Evolutionary conservation across 1,140 invertebrate genomes (phyloP), one percentile per base, ranked within the genome.

Genomic region (Probaryconus sp.): DNA sequence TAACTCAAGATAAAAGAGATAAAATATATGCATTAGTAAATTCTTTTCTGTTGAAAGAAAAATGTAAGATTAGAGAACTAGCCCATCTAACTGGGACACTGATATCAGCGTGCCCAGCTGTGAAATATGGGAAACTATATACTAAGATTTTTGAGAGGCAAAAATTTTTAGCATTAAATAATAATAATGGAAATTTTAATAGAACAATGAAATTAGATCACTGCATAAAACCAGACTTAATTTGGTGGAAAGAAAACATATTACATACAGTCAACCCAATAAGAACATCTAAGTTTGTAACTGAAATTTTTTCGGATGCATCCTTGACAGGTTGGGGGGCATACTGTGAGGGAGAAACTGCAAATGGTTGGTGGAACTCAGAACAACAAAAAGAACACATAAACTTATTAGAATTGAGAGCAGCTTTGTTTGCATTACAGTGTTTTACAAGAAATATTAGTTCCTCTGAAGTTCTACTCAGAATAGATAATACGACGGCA

Each of bases 41-140:
- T 16, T 0, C 9, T 1, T 69, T 48, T 50, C 5, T 37, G 42
- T 42, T 7, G 1, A 35, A 18, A 65, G 16, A 45, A 3, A 16
- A 13, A 5, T 65, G 31, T 37, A 70, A 48, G 20, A 63, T 45
- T 35, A 30, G 40, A 38, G 18, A 56, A 26, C 33, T 73, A 6
- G 38, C 60, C 0, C 20, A 67, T 7, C 26, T 43, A 5, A 26
- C 60, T 6, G 53, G 61, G 0, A 11, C 11, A 37, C 33, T 70
- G 10, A 13, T 69, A 17, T 6, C 55, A 10, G 40, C 42, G n/a
- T 63, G 58, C 26, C 43, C 68, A n/a, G 35, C 42, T 1, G 5
- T 72, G 9, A 16, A 16, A 0, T 64, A 64, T 31, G 58, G 68
- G 0, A 28, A 14, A 6, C 18, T 72, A 38, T 51, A 58, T 48